A percentile compares a stretch with the other conserved stretches of the same genome.
Evolutionary conservation across 2,113 vertebrate species (phyloP).

Genomic region (Periophthalmus modestus): DNA sequence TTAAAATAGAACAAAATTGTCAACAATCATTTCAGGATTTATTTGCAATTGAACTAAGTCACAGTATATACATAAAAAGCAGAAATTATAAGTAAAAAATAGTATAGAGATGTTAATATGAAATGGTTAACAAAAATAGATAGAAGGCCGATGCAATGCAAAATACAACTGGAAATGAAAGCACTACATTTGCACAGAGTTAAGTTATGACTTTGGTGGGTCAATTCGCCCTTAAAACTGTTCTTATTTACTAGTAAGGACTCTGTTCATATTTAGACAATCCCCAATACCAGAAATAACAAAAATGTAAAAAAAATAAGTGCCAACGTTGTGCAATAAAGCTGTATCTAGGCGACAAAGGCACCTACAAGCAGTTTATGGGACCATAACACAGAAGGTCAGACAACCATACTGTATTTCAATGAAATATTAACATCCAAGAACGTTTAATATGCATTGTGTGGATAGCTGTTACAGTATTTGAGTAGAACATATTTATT

Average conservation of each 20-base stretch:
- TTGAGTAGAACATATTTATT: neutral
- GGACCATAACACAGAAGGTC: neutral
- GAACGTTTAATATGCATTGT: neutral
- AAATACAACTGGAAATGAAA: neutral
- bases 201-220: neutral
- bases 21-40: too few relatives aligned
- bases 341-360: neutral
- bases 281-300: too few relatives aligned
- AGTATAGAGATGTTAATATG: too few relatives aligned
- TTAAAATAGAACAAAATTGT: too few relatives aligned
- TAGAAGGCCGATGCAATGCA: too few relatives aligned
- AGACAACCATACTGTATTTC: neutral
- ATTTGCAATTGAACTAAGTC: too few relatives aligned
- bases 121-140: too few relatives aligned
- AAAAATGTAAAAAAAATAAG: neutral
- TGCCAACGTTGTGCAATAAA: neutral
- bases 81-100: too few relatives aligned
- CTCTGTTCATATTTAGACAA: neutral
- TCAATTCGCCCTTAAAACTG: neutral
- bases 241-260: neutral
- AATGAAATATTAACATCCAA: neutral
- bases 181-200: neutral
- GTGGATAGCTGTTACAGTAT: neutral
- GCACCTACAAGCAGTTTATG: neutral
- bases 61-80: too few relatives aligned